A percentile compares a stretch with the other conserved stretches of the same genome.
These are phyloP conservation scores for Campylomormyrus tamandua DNA, from an alignment of 2,113 vertebrate species.

Conservation along the genomic window DNA sequence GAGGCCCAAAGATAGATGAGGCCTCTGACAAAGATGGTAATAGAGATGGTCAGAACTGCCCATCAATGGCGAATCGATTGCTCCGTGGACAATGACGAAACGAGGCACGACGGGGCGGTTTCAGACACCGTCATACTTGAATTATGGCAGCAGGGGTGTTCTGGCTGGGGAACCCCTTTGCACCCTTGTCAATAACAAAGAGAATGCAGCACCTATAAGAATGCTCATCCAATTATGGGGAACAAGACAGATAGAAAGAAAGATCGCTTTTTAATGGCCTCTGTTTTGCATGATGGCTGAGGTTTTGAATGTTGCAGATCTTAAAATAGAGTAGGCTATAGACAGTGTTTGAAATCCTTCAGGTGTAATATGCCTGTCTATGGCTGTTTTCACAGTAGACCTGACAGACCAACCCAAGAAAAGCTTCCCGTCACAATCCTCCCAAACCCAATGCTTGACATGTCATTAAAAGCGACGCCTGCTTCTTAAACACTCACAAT, in stretches of 20 bases:
- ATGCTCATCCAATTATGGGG: neutral
- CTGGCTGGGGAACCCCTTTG: neutral
- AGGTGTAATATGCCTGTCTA: neutral
- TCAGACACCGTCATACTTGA: neutral
- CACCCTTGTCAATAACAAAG: neutral
- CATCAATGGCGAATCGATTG: neutral
- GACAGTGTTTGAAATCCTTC: neutral
- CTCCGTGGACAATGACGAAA: neutral
- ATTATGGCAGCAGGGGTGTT: neutral
- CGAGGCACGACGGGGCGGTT: neutral
- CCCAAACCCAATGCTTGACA: neutral
- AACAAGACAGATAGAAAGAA: neutral
- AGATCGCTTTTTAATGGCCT: neutral
- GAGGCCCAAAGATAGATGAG: neutral
- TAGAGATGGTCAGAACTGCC: neutral
- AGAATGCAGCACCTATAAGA: neutral
- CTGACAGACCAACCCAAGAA: neutral
- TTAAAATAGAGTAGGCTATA: neutral
- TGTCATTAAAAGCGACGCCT: neutral
- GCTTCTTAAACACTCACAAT: neutral
- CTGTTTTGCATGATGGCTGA: neutral
- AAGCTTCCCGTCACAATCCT: neutral
- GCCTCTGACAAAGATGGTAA: neutral
- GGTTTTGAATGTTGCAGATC: neutral
- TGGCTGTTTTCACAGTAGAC: neutral